Base-by-base conservation (phyloP, 2,797 vertebrate genomes). In the Leptodactylus fallax region DNA sequence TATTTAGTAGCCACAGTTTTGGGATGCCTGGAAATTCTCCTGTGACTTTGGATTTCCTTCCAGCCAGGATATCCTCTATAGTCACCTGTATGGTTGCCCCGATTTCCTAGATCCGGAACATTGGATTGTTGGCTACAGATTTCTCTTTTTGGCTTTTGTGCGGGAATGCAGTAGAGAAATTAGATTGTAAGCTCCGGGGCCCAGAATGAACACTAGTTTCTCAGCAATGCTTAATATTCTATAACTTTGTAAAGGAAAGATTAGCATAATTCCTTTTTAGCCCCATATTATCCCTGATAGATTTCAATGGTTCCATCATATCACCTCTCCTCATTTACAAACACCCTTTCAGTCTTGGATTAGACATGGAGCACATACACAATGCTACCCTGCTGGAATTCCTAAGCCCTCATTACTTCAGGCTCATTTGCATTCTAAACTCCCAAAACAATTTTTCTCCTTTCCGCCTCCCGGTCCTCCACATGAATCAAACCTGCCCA, bases 401-500 rank as follows among this genome's bases (percentile, higher is more conserved):
- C 53, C 67, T 17, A 47, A 27, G 63, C 23, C 55, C 36, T 25
- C n/a, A 61, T 51, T 83, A 69, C n/a, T 81, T 16, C 7, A 71
- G 17, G 17, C 21, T 83, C 56, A 56, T 87, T 86, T 83, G 78
- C 78, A 80, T 80, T 76, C 67, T 87, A 69, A 77, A 72, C 79
- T 79, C 55, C 85, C 82, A 12, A 58, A 83, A 89, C 81, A 69
- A 58, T 87, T 67, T 76, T 67, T 79, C 74, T 76, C 25, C 16
- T 23, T 63, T 76, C 67, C 74, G 83, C 83, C 83, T 85, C 83
- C 65, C 56, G 58, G 71, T 27, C 27, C 67, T 79, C 76, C n/a
- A 67, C 21, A 60, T 71, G 80, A 86, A 86, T 87, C 72, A 80
- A 79, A 84, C 72, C 79, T 88, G 83, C 81, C 83, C 56, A 14